Base-by-base conservation (phyloP, 2,113 vertebrate species). In the Laterallus jamaicensis region DNA sequence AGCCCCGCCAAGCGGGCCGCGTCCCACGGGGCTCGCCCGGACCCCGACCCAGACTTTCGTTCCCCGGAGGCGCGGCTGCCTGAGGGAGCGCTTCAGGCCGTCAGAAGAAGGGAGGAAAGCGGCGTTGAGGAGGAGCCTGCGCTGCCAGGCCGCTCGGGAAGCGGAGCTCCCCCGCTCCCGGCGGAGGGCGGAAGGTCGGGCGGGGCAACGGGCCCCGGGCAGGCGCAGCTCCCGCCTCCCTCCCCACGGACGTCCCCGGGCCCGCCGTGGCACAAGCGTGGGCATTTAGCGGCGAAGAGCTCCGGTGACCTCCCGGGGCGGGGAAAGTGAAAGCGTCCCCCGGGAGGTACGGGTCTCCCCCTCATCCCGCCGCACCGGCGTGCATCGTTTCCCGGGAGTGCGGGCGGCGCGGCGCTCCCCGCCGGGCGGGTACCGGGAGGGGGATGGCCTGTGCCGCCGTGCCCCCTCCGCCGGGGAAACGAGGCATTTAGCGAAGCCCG, bases 1-100 rank as follows among this genome's bases (percentile, higher is more conserved):
- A 64, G 76, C 54, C n/a, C 56, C 14, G 18, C 54, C 10, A 62
- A 62, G 22, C 10, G 31, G 49, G n/a, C 39, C 47, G 42, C 47
- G 39, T 39, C 39, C 39, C 73, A 60, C 71, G 15, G 24, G 32
- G 29, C 40, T 66, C 68, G 32, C 62, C 64, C 9, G 28, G 21
- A 84, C n/a, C 26, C 42, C 91, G 67, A 19, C 64, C 60, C 86
- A 28, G 50, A 76, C 89, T 97, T 96, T 88, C 32, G 25, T 87
- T 42, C 76, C 66, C 73, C 12, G 42, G 91, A 26, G 73, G 56
- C 52, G 88, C 75, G 81, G 86, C 94, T 86, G 93, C 76, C 21
- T 20, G 62, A 73, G 55, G 76, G 70, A 56, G 74, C 73, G 32
- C 66, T 55, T 49, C 16, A 5, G 39, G n/a, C 63, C 92, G 35